These are phyloP conservation scores for Tipula helvola DNA, from an alignment of 2,888 invertebrate genomes.

Conservation along the genomic window DNA sequence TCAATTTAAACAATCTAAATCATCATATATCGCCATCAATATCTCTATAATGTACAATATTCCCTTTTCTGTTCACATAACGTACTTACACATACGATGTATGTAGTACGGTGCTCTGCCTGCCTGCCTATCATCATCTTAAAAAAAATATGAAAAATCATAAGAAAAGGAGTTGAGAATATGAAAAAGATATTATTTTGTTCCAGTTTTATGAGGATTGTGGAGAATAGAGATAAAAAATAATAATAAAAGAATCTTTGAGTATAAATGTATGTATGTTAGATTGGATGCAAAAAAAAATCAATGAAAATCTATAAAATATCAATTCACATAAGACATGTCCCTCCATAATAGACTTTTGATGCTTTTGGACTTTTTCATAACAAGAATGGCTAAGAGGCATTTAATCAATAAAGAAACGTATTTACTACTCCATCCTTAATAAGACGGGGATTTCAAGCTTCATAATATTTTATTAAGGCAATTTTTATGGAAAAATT, in stretches of 20 bases:
- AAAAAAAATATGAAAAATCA: neutral
- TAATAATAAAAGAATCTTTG: neutral
- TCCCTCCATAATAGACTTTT: neutral
- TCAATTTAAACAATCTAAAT: constrained; percentile 4
- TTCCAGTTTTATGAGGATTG: neutral
- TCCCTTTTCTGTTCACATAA: neutral
- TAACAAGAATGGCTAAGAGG: neutral
- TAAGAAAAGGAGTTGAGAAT: neutral
- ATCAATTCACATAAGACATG: neutral
- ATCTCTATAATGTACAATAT: neutral
- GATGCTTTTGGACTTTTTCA: neutral
- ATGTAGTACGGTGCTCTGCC: neutral
- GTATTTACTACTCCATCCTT: too few species aligned
- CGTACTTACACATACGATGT: neutral
- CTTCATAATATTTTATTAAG: too few species aligned
- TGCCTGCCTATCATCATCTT: constrained; percentile 4
- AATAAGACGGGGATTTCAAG: too few species aligned
- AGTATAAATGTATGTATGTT: neutral
- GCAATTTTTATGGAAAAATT: too few species aligned
- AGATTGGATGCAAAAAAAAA: neutral
- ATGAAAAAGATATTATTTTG: neutral
- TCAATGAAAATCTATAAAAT: neutral
- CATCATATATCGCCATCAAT: constrained; percentile 4
- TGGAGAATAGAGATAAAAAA: neutral
- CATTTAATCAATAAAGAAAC: neutral